These are phyloP conservation scores for Lepidocolaptes lacrymiger DNA, from an alignment of 2,797 vertebrate genomes.

Conservation along the genomic window DNA sequence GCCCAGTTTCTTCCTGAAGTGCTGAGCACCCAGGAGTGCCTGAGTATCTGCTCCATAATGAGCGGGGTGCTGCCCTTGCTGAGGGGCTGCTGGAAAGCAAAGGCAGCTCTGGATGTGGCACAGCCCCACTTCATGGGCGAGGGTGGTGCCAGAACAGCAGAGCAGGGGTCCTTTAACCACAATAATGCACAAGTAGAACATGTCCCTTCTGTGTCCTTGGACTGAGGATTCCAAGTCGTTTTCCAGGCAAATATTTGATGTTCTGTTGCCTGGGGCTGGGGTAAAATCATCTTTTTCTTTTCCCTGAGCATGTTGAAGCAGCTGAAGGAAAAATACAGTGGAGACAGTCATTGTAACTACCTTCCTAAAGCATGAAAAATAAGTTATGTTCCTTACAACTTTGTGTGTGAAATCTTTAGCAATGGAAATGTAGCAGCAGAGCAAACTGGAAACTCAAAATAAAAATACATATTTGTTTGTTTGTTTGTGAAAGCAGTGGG, in stretches of 20 bases:
- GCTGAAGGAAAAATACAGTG: background rate
- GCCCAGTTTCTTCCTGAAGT: background rate
- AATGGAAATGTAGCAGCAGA: background rate
- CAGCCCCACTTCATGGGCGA: background rate
- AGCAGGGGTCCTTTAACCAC: background rate
- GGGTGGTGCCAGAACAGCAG: background rate
- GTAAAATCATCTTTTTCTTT: conserved; percentile 22
- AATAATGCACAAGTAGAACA: background rate
- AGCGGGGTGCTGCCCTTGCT: background rate
- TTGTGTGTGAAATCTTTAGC: background rate
- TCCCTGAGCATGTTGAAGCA: background rate
- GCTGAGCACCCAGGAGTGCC: background rate
- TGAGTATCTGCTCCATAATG: background rate
- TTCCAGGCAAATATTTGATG: conserved; percentile 25
- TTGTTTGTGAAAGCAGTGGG: background rate
- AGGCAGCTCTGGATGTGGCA: background rate
- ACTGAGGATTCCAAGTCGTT: background rate
- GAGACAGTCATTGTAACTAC: background rate
- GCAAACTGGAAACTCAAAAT: conserved; percentile 15
- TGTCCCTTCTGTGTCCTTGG: background rate
- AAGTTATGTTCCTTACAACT: background rate
- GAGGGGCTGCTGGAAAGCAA: background rate
- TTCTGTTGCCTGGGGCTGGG: conserved; percentile 5
- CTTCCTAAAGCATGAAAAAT: background rate
- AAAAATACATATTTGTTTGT: background rate